Evolutionary conservation across 2,888 invertebrate genomes (phyloP).

Genomic region (Apeira syringaria): DNA sequence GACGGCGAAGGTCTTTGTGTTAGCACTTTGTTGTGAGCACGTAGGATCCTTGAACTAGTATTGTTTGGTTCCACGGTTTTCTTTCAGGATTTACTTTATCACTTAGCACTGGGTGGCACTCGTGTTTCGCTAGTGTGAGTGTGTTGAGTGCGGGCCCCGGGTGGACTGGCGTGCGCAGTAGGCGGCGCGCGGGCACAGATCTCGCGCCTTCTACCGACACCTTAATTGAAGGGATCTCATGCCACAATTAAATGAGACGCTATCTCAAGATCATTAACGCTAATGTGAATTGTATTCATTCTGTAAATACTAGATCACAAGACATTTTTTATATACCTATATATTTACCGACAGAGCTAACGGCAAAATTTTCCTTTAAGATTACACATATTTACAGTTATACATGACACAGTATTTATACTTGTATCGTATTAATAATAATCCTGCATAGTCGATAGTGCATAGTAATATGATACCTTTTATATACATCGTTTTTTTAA

Average conservation of each 20-base stretch:
- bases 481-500: too few species aligned
- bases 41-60: slow-evolving; percentile 63
- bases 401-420: too few species aligned
- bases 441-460: too few species aligned
- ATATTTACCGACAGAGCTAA: too few species aligned
- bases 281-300: slow-evolving; percentile 26
- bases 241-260: slow-evolving; percentile 36
- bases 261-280: slow-evolving; percentile 53
- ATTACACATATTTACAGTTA: too few species aligned
- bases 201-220: slow-evolving; percentile 43
- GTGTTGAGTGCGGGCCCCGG: slow-evolving; percentile 47
- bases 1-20: slow-evolving; percentile 65
- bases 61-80: slow-evolving; percentile 35
- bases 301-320: slow-evolving; percentile 6
- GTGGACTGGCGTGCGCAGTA: slow-evolving; percentile 53
- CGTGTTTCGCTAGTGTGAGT: slow-evolving; percentile 34
- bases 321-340: not conserved
- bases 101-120: slow-evolving; percentile 40
- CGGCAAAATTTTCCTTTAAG: too few species aligned
- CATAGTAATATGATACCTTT: too few species aligned
- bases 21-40: slow-evolving; percentile 63
- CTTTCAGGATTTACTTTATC: slow-evolving; percentile 55
- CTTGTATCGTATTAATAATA: too few species aligned
- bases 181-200: slow-evolving; percentile 32
- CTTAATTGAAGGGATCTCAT: slow-evolving; percentile 59